phyloP scores from a whole-genome alignment of 1,140 invertebrate species.

The Melanaphis sacchari region DNA sequence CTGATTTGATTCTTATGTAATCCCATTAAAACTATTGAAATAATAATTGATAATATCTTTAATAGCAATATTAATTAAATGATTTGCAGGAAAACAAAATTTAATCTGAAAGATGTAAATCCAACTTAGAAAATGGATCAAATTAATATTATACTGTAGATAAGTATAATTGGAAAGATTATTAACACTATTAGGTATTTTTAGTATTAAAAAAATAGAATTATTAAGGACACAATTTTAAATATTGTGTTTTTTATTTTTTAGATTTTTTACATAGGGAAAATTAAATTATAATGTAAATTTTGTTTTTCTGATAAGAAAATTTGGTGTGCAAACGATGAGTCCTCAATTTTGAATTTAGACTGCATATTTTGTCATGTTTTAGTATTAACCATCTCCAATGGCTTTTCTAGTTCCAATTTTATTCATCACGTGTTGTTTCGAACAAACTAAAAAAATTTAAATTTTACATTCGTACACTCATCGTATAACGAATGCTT shows the following conservation, averaged over 20 bases:
- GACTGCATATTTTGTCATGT: neutral
- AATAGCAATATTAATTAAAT: neutral
- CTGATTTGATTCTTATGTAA: neutral
- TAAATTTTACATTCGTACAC: too few species aligned
- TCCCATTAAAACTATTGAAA: neutral
- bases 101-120: neutral
- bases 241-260: too few species aligned
- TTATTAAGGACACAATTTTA: neutral
- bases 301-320: too few species aligned
- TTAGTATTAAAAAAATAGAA: too few species aligned
- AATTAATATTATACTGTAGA: neutral
- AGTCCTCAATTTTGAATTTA: too few species aligned
- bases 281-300: neutral
- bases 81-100: neutral
- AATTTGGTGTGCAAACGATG: neutral
- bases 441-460: too few species aligned
- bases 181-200: too few species aligned
- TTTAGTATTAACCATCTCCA: too few species aligned
- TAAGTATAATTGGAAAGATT: too few species aligned
- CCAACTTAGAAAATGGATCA: neutral
- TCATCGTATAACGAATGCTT: neutral
- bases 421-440: too few species aligned
- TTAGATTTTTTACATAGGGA: too few species aligned
- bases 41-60: neutral
- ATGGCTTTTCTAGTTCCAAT: too few species aligned